Conservation (phyloP, 2,888 invertebrate species). For the Arge pagana region DNA sequence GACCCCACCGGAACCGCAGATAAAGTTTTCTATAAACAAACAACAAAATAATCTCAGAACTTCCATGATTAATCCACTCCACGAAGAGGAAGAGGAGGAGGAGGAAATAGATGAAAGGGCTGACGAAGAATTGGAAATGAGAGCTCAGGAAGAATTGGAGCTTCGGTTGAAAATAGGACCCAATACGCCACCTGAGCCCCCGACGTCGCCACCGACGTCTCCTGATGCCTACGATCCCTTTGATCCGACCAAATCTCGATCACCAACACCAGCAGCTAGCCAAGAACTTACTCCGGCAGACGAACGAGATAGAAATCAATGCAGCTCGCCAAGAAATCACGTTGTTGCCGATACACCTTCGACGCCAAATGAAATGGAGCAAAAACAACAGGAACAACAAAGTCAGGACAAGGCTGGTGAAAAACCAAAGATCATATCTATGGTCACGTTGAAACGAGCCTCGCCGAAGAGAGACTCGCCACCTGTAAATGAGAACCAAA, state of each 20-base stretch:
- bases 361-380: conserved; percentile 33
- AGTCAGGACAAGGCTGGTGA: conserved; percentile 38
- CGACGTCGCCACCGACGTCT: conserved; percentile 70
- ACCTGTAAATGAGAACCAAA: conserved; percentile 34
- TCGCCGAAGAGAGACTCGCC: conserved; percentile 45
- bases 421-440: conserved; percentile 55
- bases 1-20: conserved; percentile 75
- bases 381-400: conserved; percentile 30
- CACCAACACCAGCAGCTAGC: conserved; percentile 62
- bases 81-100: conserved; percentile 64
- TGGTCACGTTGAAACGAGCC: conserved; percentile 53
- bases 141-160: conserved; percentile 53
- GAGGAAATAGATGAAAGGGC: conserved; percentile 52
- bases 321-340: conserved; percentile 46
- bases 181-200: conserved; percentile 73
- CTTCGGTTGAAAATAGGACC: conserved; percentile 63
- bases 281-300: conserved; percentile 43
- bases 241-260: conserved; percentile 84
- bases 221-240: conserved; percentile 90
- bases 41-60: conserved; percentile 49
- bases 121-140: conserved; percentile 54
- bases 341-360: conserved; percentile 27
- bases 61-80: conserved; percentile 64
- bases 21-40: conserved; percentile 66
- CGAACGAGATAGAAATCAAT: conserved; percentile 51